These are phyloP conservation scores for Melanchra persicariae DNA, from an alignment of 2,888 invertebrate genomes.

Conservation along the genomic window DNA sequence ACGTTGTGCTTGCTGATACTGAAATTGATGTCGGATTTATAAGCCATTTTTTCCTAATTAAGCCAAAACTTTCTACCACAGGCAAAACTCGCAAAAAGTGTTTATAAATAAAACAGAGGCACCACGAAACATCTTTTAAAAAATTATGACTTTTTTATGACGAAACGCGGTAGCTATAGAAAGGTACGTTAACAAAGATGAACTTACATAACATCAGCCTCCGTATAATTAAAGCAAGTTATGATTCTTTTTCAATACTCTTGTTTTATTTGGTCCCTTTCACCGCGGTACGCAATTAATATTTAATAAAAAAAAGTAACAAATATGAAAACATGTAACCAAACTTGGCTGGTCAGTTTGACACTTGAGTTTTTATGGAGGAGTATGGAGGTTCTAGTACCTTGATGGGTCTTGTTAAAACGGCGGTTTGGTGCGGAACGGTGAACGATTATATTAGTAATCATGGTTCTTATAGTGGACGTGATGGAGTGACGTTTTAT, in stretches of 20 bases:
- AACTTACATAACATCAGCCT: conserved; percentile 59
- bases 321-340: conserved; percentile 63
- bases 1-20: background rate
- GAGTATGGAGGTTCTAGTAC: conserved; percentile 16
- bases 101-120: conserved; percentile 7
- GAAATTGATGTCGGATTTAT: background rate
- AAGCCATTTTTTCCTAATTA: background rate
- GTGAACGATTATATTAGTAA: conserved; percentile 78
- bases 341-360: conserved; percentile 42
- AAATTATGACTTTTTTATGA: conserved; percentile 20
- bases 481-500: conserved; percentile 68
- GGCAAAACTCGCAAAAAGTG: background rate
- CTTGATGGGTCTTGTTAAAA: conserved; percentile 62
- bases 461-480: conserved; percentile 68
- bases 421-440: conserved; percentile 76
- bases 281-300: conserved; percentile 77
- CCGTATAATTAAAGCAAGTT: conserved; percentile 68
- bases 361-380: conserved; percentile 15
- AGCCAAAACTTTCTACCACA: background rate
- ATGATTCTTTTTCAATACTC: conserved; percentile 67
- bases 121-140: background rate
- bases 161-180: conserved; percentile 50
- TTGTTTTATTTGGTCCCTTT: conserved; percentile 77
- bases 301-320: conserved; percentile 72
- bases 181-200: conserved; percentile 56